These are phyloP conservation scores for Albula goreensis DNA, from an alignment of 2,113 vertebrate species.

Conservation along the genomic window DNA sequence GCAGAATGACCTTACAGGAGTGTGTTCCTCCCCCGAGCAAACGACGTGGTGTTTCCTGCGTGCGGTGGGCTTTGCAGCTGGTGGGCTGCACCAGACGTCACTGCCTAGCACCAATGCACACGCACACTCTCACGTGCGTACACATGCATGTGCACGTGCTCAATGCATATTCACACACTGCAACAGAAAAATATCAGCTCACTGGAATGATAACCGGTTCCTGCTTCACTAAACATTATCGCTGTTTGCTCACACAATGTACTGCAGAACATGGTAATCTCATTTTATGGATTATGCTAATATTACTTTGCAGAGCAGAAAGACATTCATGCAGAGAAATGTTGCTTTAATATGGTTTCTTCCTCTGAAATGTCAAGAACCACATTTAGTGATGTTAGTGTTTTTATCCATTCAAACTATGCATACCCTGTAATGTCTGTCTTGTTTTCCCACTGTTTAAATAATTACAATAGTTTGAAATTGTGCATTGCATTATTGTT, in stretches of 20 bases:
- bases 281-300: slow-evolving; percentile 16
- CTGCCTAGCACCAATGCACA: neutral
- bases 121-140: neutral
- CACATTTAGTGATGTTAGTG: neutral
- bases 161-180: neutral
- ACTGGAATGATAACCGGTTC: neutral
- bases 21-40: neutral
- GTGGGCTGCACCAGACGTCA: neutral
- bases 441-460: neutral
- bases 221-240: neutral
- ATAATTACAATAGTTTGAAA: neutral
- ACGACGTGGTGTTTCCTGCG: neutral
- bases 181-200: neutral
- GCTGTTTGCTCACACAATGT: neutral
- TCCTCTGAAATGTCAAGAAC: neutral
- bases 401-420: no score
- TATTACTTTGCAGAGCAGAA: neutral
- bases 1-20: neutral
- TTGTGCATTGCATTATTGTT: neutral
- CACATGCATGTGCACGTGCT: neutral
- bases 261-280: neutral
- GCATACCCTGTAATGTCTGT: neutral
- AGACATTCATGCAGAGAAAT: neutral
- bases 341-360: neutral
- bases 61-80: neutral